Percentiles rank a stretch among this genome's conserved stretches.
Evolutionary conservation across 2,888 invertebrate species (phyloP).

Genomic region (Ophraella communa): DNA sequence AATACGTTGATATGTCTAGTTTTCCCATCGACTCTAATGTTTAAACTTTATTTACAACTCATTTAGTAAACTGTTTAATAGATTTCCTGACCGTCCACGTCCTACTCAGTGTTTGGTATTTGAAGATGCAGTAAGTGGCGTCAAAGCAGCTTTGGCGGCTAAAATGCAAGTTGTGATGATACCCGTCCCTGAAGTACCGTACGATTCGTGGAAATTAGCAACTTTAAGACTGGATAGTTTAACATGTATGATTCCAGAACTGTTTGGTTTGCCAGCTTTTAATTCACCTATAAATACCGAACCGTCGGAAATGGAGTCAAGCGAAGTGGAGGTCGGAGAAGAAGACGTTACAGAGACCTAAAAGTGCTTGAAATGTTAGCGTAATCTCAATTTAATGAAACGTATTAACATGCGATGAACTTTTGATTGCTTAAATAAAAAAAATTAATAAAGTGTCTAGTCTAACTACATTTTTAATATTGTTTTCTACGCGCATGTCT

Average conservation of each 20-base stretch:
- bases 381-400: too few species aligned
- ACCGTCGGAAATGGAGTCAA: background rate
- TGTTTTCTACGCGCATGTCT: too few species aligned
- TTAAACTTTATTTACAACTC: background rate
- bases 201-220: conserved; percentile 64
- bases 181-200: conserved; percentile 67
- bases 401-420: too few species aligned
- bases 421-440: too few species aligned
- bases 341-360: too few species aligned
- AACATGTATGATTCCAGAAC: conserved; percentile 81
- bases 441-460: too few species aligned
- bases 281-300: background rate
- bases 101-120: conserved; percentile 77
- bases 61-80: conserved; percentile 28
- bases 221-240: conserved; percentile 76
- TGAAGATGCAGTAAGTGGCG: conserved; percentile 92
- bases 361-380: too few species aligned
- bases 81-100: conserved; percentile 73
- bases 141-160: conserved; percentile 76
- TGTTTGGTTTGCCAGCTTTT: conserved; percentile 77
- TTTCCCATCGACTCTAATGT: too few species aligned
- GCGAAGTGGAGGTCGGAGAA: background rate
- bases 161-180: conserved; percentile 89
- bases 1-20: too few species aligned
- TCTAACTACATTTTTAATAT: too few species aligned